Percentiles rank a stretch among this genome's conserved stretches.
phyloP scores from a whole-genome alignment of 2,888 invertebrate species.

The Lochmaea capreae region DNA sequence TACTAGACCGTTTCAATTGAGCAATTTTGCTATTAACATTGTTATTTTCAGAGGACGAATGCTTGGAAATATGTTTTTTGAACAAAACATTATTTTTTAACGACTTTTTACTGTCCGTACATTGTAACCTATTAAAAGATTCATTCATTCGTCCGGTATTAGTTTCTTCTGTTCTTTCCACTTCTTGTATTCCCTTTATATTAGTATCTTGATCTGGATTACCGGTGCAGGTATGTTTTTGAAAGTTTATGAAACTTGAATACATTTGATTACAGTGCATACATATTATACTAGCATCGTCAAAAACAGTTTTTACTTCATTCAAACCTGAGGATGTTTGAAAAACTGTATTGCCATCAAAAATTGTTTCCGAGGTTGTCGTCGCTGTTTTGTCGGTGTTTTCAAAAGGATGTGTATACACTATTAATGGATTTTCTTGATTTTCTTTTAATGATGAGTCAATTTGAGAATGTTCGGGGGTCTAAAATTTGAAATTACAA shows the following conservation, averaged over 20 bases:
- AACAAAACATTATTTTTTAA: background rate
- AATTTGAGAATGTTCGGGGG: slow-evolving; percentile 37
- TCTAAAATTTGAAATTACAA: slow-evolving; percentile 14
- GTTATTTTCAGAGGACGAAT: slow-evolving; percentile 24
- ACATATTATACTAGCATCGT: slow-evolving; percentile 47
- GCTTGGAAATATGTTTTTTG: slow-evolving; percentile 17
- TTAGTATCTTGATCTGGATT: slow-evolving; percentile 1
- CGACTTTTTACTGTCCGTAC: background rate
- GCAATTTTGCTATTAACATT: slow-evolving; percentile 11
- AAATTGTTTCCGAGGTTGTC: slow-evolving; percentile 14
- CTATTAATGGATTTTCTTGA: background rate
- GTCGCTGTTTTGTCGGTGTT: background rate
- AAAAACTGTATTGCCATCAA: slow-evolving; percentile 15
- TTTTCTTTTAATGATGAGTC: background rate
- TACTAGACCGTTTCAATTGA: slow-evolving; percentile 37
- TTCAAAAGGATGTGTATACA: slow-evolving; percentile 3
- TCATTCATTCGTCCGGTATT: background rate
- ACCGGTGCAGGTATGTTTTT: slow-evolving; percentile 42
- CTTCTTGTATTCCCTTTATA: slow-evolving; percentile 2
- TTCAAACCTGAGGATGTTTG: slow-evolving; percentile 21
- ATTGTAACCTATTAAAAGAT: background rate
- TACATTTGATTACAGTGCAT: slow-evolving; percentile 48
- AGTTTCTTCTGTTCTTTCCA: background rate
- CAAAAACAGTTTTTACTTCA: slow-evolving; percentile 38
- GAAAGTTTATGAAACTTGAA: slow-evolving; percentile 39